Conservation (phyloP, 92 coral and sea anemone species). For the Porites divaricata region DNA sequence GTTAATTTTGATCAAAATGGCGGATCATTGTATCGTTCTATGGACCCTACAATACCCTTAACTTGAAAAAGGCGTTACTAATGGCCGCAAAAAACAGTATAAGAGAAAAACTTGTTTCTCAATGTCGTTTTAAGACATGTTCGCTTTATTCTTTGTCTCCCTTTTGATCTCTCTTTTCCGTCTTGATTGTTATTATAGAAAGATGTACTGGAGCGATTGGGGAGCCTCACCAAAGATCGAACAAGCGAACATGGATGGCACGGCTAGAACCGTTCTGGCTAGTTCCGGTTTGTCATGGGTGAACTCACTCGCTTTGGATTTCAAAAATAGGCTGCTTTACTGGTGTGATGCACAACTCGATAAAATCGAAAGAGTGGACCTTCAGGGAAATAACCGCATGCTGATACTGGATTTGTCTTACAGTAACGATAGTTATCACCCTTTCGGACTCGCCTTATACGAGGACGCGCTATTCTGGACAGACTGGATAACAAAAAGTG, state of each 20-base stretch:
- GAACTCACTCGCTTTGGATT: conserved; percentile 41
- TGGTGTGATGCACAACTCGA: conserved; percentile 47
- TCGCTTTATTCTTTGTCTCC: neutral
- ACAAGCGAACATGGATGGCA: conserved; percentile 63
- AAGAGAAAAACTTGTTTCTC: neutral
- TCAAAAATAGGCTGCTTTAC: conserved; percentile 21
- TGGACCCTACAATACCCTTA: too few relatives aligned
- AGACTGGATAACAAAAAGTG: conserved; percentile 29
- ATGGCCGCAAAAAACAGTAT: too few relatives aligned
- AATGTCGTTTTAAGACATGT: neutral
- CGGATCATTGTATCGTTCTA: too few relatives aligned
- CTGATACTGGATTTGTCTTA: conserved; percentile 19
- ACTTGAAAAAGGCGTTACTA: too few relatives aligned
- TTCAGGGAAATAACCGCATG: conserved; percentile 52
- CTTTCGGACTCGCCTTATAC: neutral
- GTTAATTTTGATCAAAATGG: too few relatives aligned
- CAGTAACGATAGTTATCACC: neutral
- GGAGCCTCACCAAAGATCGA: conserved; percentile 49
- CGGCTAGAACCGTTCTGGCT: conserved; percentile 20
- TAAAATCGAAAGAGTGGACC: conserved; percentile 50
- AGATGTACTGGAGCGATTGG: conserved; percentile 65
- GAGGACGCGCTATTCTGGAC: conserved; percentile 51
- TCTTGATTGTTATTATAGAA: conserved; percentile 8
- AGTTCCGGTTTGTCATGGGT: conserved; percentile 22
- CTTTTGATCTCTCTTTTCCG: neutral